These are phyloP conservation scores for Tympanuchus pallidicinctus DNA, from an alignment of 2,113 vertebrate genomes.

Conservation along the genomic window DNA sequence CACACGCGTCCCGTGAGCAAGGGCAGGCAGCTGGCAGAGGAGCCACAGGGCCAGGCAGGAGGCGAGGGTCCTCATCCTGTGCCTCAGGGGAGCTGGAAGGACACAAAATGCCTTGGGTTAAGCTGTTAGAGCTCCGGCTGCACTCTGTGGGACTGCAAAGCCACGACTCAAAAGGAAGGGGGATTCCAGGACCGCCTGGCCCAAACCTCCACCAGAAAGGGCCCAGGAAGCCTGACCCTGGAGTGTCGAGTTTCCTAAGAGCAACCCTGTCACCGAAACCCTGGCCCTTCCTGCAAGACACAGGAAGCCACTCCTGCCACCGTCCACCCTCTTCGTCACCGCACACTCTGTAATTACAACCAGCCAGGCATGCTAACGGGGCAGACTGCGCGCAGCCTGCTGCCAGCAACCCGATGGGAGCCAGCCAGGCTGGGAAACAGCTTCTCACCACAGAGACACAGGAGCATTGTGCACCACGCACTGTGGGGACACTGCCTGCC, in stretches of 20 bases:
- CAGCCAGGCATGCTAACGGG: slow-evolving; percentile 10
- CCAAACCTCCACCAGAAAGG: neutral
- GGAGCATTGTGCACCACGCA: slow-evolving; percentile 38
- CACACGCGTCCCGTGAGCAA: slow-evolving; percentile 72
- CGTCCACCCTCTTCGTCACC: slow-evolving; percentile 48
- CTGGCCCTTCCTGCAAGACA: neutral
- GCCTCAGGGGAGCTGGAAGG: slow-evolving; percentile 67
- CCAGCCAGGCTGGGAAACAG: neutral
- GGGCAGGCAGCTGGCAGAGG: slow-evolving; percentile 70
- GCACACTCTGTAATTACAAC: slow-evolving; percentile 25
- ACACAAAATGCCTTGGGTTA: slow-evolving; percentile 52
- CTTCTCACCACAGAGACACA: slow-evolving; percentile 48
- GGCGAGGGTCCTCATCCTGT: slow-evolving; percentile 60
- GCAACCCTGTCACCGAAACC: slow-evolving; percentile 22
- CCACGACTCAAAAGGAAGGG: rapidly evolving
- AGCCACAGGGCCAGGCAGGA: slow-evolving; percentile 77
- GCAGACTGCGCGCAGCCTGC: neutral
- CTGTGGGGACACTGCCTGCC: slow-evolving; percentile 33
- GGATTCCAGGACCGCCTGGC: neutral
- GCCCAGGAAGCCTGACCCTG: rapidly evolving
- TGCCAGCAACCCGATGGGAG: slow-evolving; percentile 27
- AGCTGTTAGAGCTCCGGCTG: neutral
- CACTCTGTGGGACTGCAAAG: neutral
- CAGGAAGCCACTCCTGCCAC: slow-evolving; percentile 57
- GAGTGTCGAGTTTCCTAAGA: slow-evolving; percentile 13